phyloP scores from a whole-genome alignment of 2,888 invertebrate species.

The Atherix ibis region DNA sequence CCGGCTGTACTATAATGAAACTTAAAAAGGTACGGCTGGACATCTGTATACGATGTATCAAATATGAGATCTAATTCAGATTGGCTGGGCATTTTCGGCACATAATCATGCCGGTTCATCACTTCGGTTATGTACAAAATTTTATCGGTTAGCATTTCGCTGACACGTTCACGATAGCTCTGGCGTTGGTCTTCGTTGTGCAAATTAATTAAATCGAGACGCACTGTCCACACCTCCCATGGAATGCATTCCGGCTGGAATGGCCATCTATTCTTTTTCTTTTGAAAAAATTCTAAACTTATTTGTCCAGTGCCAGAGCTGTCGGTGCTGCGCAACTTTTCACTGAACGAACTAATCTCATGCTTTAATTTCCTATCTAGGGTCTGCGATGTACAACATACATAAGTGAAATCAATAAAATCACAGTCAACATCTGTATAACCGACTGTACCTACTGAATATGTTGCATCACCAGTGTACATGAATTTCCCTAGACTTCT shows the following conservation, averaged over 20 bases:
- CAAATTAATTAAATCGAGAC: constrained; percentile 73
- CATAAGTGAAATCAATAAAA: constrained; percentile 95
- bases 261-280: constrained; percentile 76
- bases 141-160: constrained; percentile 79
- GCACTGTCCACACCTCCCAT: constrained; percentile 98
- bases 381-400: constrained; percentile 75
- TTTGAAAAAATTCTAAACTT: constrained; percentile 88
- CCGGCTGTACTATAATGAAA: constrained; percentile 70
- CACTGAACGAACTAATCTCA: constrained; percentile 64
- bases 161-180: constrained; percentile 72
- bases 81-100: constrained; percentile 89
- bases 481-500: constrained; percentile 84
- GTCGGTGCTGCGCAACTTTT: constrained; percentile 56
- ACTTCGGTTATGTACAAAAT: constrained; percentile 88
- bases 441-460: constrained; percentile 89
- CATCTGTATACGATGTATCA: constrained; percentile 81
- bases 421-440: constrained; percentile 96
- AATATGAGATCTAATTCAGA: constrained; percentile 87
- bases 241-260: constrained; percentile 85
- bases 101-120: constrained; percentile 90
- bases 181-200: constrained; percentile 78
- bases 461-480: constrained; percentile 86
- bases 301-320: constrained; percentile 68
- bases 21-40: constrained; percentile 94
- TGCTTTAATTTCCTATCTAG: constrained; percentile 55